Conservation (phyloP, 2,888 invertebrate genomes). For the Pyrgus malvae region DNA sequence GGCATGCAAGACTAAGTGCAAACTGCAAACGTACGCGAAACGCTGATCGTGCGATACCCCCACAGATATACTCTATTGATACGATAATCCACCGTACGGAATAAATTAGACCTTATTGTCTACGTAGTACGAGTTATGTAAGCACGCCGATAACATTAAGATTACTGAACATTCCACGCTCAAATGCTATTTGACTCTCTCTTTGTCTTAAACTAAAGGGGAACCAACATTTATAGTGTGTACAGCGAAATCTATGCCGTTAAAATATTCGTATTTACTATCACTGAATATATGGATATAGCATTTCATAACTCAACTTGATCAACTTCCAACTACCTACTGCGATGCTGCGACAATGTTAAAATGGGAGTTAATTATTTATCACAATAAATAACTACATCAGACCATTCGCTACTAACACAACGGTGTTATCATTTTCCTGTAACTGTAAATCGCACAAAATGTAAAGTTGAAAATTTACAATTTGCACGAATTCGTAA, state of each 20-base stretch:
- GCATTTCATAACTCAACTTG: no score
- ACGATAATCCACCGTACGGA: not conserved
- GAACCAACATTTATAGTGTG: slow-evolving; percentile 26
- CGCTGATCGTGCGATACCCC: slow-evolving; percentile 16
- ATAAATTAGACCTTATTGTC: not conserved
- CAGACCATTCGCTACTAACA: no score
- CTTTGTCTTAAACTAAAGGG: slow-evolving; percentile 3
- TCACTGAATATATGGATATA: no score
- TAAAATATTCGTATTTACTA: no score
- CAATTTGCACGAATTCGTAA: no score
- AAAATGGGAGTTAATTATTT: no score
- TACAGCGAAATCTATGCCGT: not conserved
- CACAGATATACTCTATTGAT: slow-evolving; percentile 1
- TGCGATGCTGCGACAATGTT: no score
- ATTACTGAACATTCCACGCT: not conserved
- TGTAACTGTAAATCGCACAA: no score
- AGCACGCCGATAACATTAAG: not conserved
- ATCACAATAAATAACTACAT: no score
- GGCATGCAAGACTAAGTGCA: slow-evolving; percentile 10
- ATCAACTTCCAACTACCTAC: no score
- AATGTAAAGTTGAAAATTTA: no score
- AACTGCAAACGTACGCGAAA: slow-evolving; percentile 4
- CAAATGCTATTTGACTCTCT: slow-evolving; percentile 2
- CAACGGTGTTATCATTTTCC: no score
- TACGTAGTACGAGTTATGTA: not conserved